A percentile compares a stretch with the other conserved stretches of the same genome.
phyloP scores from a whole-genome alignment of 2,888 invertebrate genomes.

The Dendrolimus houi region DNA sequence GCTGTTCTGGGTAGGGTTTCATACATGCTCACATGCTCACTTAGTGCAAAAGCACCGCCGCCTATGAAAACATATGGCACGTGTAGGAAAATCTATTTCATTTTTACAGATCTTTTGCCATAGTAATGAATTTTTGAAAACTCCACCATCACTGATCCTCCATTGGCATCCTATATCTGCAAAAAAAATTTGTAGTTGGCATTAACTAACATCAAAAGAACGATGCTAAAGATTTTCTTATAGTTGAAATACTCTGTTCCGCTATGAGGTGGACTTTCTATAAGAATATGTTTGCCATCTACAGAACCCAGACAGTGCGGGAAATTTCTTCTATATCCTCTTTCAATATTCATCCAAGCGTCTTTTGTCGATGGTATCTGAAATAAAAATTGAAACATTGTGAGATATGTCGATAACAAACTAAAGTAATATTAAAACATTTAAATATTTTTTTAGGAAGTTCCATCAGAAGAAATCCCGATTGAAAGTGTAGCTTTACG shows the following conservation, averaged over 20 bases:
- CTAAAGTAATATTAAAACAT: too few relatives aligned
- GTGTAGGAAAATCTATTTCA: conserved; percentile 17
- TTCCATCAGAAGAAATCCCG: too few relatives aligned
- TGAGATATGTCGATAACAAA: too few relatives aligned
- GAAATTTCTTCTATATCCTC: conserved; percentile 12
- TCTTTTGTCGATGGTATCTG: too few relatives aligned
- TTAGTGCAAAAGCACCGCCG: conserved; percentile 9
- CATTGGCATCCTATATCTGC: conserved; percentile 21
- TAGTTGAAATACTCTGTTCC: too few relatives aligned
- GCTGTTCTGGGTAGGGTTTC: conserved; percentile 11
- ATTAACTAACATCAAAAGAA: conserved; percentile 26
- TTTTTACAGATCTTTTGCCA: conserved; percentile 19
- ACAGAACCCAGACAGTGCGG: conserved; percentile 16
- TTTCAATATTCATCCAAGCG: conserved; percentile 7
- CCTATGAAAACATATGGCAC: conserved; percentile 14
- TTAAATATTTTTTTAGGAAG: too few relatives aligned
- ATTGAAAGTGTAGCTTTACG: too few relatives aligned
- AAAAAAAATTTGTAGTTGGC: conserved; percentile 23
- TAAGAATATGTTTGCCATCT: conserved; percentile 24
- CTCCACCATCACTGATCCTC: conserved; percentile 10
- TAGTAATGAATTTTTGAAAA: conserved; percentile 14
- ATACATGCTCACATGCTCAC: conserved; percentile 6
- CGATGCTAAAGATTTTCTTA: conserved; percentile 4
- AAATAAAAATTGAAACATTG: too few relatives aligned
- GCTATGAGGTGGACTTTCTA: conserved; percentile 15